Evolutionary conservation across 2,888 invertebrate species (phyloP).

Genomic region (Phyllotreta cruciferae): DNA sequence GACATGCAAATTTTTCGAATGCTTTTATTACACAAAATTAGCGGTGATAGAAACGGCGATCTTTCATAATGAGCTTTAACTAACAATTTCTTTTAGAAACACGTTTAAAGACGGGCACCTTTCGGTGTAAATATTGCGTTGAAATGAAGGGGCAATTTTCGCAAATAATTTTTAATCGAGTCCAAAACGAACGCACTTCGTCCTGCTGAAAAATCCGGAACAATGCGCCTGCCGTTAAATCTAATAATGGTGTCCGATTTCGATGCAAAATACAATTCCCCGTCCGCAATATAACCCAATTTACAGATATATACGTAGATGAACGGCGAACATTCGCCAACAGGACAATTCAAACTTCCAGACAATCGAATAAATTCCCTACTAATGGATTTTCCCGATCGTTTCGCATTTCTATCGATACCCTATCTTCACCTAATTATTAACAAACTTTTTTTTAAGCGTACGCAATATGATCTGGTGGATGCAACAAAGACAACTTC

Average conservation of each 20-base stretch:
- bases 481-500: too few relatives aligned
- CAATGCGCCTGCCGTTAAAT: conserved; percentile 21
- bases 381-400: conserved; percentile 23
- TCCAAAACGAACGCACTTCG: neutral
- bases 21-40: conserved; percentile 6
- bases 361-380: conserved; percentile 28
- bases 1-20: conserved; percentile 10
- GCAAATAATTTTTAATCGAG: neutral
- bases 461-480: too few relatives aligned
- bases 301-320: conserved; percentile 28
- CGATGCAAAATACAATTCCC: conserved; percentile 27
- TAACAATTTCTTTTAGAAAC: neutral
- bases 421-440: too few relatives aligned
- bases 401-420: conserved; percentile 12
- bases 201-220: conserved; percentile 13
- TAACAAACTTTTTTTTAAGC: too few relatives aligned
- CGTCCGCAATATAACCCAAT: conserved; percentile 26
- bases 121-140: too few relatives aligned
- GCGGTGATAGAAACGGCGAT: neutral
- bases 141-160: too few relatives aligned
- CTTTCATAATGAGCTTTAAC: neutral
- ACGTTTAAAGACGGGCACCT: neutral
- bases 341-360: conserved; percentile 26
- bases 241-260: conserved; percentile 27
- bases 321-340: conserved; percentile 24